Evolutionary conservation across 2,797 vertebrate genomes (phyloP), one percentile per base, ranked within the genome.

Genomic region (Linurgus olivaceus): DNA sequence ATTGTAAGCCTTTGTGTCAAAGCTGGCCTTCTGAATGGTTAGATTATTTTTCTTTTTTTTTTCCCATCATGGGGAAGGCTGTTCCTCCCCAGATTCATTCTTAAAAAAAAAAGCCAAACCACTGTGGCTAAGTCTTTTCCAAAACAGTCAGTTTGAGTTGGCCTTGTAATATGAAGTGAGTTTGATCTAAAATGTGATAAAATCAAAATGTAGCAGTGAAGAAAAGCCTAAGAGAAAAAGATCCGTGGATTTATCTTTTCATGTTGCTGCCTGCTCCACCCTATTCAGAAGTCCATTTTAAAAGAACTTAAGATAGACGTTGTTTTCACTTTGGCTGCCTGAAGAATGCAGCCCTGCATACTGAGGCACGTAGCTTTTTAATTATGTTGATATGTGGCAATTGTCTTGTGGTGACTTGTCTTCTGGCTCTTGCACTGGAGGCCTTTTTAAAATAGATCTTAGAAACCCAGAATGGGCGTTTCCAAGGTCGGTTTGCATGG

Each of bases 351-450:
- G 76, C 58, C 51, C 48, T 90, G 82, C 91, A 81, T 93, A 95
- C 85, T 4, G 8, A 93, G 81, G 81, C 91, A 93, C 6, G 70
- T 88, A 95, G 89, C 70, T 83, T 94, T 88, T 94, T 94, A 95
- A 96, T 97, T 96, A 96, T 86, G 91, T 94, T 97, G 94, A 94
- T 94, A 81, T 75, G 91, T 95, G 95, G 93, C 94, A 94, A 2
- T 93, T 97, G 95, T 95, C 94, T 96, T 96, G 91, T 93, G 88
- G 90, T 96, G 95, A 94, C 94, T 96, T 96, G 96, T 95, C 83
- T 95, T 63, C 90, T 96, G 86, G 80, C 78, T 95, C 72, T 67
- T 0, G 0, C 68, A 33, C 88, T 80, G 65, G 42, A 90, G 88
- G 67, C 87, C 38, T 87, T 87, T 92, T 77, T 91, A 1, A 87